Base-by-base conservation (phyloP, 1,140 invertebrate genomes). In the Drosophila novamexicana region DNA sequence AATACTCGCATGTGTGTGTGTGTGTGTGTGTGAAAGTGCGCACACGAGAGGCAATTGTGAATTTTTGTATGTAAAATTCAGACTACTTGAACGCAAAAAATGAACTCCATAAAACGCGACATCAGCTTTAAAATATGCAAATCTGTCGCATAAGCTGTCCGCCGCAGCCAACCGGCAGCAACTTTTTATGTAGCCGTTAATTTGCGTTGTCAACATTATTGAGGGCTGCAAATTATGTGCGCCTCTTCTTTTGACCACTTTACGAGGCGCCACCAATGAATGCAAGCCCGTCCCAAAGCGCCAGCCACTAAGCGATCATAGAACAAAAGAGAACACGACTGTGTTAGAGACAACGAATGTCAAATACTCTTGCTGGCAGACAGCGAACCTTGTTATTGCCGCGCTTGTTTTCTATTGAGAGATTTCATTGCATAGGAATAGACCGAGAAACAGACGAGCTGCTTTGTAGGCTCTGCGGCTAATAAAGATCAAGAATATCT, bases 111-210 rank as follows among this genome's bases (percentile, higher is more conserved):
- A 66, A 73, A 80, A 65, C 37, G 52, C 76, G 50, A 62, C 42
- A 37, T 22, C 34, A 42, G 44, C 49, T 56, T 58, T 71, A 71
- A 39, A 70, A 69, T 62, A 86, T 88, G 72, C 82, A 82, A 86
- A 88, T 88, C 83, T 74, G 44, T 39, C 81, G 62, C 49, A 70
- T 72, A 59, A 42, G 49, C 59, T 45, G 49, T 56, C 52, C 47
- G 37, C 18, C 52, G 44, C 42, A 54, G 45, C 44, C 62, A 39
- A 42, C 56, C 16, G 52, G 8, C 45, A 49, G 54, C 53, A 56
- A 40, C 62, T 76, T 66, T 77, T 88, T 83, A 89, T 83, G 80
- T 68, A 49, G 77, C 57, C 65, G 78, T 72, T 77, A 89, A 84
- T 88, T 86, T 79, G 67, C 67, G 50, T 70, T 61, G 78, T 75